Evolutionary conservation across 2,888 invertebrate genomes (phyloP).

Genomic region (Scrobipalpa atriplicella): DNA sequence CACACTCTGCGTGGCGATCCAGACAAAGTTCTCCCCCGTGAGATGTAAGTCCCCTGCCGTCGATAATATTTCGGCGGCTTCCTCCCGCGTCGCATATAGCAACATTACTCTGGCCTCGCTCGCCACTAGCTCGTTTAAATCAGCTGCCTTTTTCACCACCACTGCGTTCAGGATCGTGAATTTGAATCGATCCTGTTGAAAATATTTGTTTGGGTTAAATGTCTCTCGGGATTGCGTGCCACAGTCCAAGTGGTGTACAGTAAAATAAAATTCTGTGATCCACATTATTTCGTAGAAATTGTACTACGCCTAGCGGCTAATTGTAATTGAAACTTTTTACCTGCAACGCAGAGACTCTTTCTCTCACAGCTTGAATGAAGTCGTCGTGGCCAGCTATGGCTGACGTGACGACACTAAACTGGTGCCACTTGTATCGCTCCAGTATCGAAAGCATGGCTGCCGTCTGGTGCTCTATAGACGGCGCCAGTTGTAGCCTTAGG

Average conservation of each 20-base stretch:
- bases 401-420: conserved; percentile 96
- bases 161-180: conserved; percentile 94
- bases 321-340: conserved; percentile 55
- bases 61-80: conserved; percentile 91
- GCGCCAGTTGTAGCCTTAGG: conserved; percentile 96
- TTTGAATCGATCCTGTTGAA: conserved; percentile 74
- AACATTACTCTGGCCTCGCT: conserved; percentile 97
- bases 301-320: no score
- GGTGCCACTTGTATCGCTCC: conserved; percentile 98
- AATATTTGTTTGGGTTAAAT: no score
- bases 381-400: conserved; percentile 97
- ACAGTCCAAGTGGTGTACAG: no score
- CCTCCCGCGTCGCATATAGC: conserved; percentile 94
- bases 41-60: conserved; percentile 90
- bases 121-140: conserved; percentile 91
- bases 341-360: conserved; percentile 93
- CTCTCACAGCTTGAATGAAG: conserved; percentile 96
- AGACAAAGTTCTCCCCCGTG: conserved; percentile 96
- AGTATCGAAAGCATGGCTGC: conserved; percentile 97
- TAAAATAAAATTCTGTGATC: neutral
- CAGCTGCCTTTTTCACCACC: conserved; percentile 88
- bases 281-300: no score
- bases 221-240: no score
- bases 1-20: conserved; percentile 98
- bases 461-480: conserved; percentile 97